Percentiles rank a stretch among this genome's conserved stretches.
phyloP scores from a whole-genome alignment of 2,113 vertebrate genomes.

The Chaenocephalus aceratus region DNA sequence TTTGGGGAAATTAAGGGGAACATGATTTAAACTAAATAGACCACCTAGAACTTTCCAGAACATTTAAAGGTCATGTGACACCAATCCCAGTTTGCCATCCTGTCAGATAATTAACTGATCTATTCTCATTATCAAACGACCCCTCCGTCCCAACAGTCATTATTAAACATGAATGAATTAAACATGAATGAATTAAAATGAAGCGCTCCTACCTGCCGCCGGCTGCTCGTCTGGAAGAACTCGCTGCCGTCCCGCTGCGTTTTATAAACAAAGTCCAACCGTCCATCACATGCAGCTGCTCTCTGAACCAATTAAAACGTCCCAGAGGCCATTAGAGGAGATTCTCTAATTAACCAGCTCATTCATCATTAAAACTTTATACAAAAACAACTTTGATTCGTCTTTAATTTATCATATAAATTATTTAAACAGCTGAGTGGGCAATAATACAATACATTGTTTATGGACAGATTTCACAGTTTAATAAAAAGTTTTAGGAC shows the following conservation, averaged over 20 bases:
- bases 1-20: no score
- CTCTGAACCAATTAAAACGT: neutral
- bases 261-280: constrained; percentile 39
- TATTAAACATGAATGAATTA: neutral
- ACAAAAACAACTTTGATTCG: no score
- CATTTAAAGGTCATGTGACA: no score
- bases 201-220: constrained; percentile 29
- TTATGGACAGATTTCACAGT: no score
- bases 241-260: fast-evolving
- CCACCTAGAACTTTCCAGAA: no score
- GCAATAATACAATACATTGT: no score
- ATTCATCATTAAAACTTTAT: neutral
- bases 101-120: neutral
- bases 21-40: no score
- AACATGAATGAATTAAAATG: neutral
- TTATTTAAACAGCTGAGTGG: no score
- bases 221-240: neutral
- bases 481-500: no score
- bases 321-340: neutral
- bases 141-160: neutral
- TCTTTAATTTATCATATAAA: no score
- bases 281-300: constrained; percentile 28
- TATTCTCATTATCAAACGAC: neutral
- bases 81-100: no score
- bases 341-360: neutral